A percentile compares a stretch with the other conserved stretches of the same genome.
These are phyloP conservation scores for Coregonus suidteri DNA, from an alignment of 2,797 vertebrate species.

Conservation along the genomic window DNA sequence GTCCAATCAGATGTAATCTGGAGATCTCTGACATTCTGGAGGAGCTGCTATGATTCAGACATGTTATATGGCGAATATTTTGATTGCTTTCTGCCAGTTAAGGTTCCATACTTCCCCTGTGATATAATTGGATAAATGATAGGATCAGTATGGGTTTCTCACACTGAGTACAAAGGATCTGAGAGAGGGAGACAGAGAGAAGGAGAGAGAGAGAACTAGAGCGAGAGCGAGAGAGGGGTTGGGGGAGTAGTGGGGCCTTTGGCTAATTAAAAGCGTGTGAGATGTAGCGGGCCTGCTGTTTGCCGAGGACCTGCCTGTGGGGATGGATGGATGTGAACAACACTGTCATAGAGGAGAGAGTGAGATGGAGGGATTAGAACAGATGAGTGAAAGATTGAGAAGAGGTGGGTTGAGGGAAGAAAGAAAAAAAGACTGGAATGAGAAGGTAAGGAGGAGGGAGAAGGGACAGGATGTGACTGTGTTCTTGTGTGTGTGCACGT, in stretches of 20 bases:
- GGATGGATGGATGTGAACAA: not conserved
- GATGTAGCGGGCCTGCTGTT: not conserved
- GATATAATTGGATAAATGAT: not conserved
- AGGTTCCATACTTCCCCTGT: not conserved
- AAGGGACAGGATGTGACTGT: not conserved
- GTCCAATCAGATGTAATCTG: not conserved
- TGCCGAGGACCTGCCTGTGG: not conserved
- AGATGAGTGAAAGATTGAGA: not conserved
- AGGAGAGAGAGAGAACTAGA: not conserved
- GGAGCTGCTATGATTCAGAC: no score
- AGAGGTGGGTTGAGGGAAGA: not conserved
- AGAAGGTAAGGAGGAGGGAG: not conserved
- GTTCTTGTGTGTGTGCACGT: not conserved
- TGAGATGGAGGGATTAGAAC: no score
- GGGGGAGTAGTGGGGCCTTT: not conserved
- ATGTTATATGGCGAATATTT: no score
- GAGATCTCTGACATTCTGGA: not conserved
- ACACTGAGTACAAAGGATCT: not conserved
- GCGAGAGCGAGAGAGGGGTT: no score
- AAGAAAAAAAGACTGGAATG: not conserved
- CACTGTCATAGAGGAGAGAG: not conserved
- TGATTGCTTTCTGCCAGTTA: not conserved
- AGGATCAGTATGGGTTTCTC: not conserved
- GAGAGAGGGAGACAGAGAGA: not conserved
- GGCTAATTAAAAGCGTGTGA: not conserved